Evolutionary conservation across 2,888 invertebrate species (phyloP).

Genomic region (Pristionchus japonicus): DNA sequence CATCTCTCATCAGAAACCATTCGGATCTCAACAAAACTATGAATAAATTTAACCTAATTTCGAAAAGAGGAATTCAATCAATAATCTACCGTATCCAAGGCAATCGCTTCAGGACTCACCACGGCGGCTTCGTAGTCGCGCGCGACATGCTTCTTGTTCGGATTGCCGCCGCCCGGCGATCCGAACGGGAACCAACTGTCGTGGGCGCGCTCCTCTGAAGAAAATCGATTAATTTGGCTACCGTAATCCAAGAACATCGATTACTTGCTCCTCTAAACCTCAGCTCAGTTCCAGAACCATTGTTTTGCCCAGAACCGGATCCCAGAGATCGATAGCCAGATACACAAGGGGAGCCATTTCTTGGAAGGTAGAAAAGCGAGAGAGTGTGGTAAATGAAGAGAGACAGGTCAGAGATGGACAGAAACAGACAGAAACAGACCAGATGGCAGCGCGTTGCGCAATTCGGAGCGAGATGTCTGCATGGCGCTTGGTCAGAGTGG

Average conservation of each 20-base stretch:
- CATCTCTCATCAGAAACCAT: too few species aligned
- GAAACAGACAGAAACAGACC: neutral
- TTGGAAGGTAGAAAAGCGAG: too few species aligned
- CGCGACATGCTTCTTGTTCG: conserved; percentile 47
- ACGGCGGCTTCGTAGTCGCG: conserved; percentile 14
- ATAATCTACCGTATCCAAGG: neutral
- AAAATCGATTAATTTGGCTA: too few species aligned
- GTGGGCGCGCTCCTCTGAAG: conserved; percentile 1
- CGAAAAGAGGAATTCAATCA: neutral
- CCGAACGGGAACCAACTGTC: conserved; percentile 42
- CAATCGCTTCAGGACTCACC: neutral
- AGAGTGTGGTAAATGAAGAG: neutral
- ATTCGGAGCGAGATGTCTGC: too few species aligned
- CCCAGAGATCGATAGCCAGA: neutral
- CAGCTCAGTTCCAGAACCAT: neutral
- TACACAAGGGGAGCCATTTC: neutral
- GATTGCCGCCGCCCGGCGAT: conserved; percentile 47
- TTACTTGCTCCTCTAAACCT: neutral
- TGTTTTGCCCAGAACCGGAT: neutral
- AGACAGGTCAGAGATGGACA: neutral
- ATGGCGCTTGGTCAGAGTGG: too few species aligned
- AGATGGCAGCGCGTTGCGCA: conserved; percentile 7
- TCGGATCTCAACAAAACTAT: too few species aligned
- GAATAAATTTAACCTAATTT: too few species aligned
- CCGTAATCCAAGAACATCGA: neutral